Percentiles rank a stretch among this genome's conserved stretches.
Conservation (phyloP, 1,140 invertebrate species). For the Halotydeus destructor region DNA sequence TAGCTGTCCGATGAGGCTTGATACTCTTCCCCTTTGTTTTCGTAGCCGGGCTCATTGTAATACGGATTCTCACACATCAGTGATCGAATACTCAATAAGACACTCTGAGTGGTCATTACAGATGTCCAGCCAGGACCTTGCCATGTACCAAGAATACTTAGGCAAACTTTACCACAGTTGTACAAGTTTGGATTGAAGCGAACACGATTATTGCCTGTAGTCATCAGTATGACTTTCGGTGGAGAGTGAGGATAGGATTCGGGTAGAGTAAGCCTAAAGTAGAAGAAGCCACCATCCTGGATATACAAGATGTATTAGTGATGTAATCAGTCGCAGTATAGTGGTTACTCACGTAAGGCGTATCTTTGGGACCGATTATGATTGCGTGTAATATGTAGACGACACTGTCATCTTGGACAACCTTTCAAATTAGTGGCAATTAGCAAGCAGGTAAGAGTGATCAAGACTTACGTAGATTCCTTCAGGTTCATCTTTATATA, state of each 20-base stretch:
- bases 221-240: conserved; percentile 24
- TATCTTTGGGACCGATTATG: not conserved
- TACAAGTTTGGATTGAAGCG: conserved; percentile 35
- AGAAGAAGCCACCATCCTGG: too few relatives aligned
- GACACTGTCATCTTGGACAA: not conserved
- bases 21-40: too few relatives aligned
- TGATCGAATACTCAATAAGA: too few relatives aligned
- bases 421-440: too few relatives aligned
- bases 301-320: conserved; percentile 12
- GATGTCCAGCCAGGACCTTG: too few relatives aligned
- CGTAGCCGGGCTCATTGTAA: too few relatives aligned
- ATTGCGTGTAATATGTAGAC: not conserved
- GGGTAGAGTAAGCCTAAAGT: not conserved
- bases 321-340: conserved; percentile 16
- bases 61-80: too few relatives aligned
- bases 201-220: conserved; percentile 24
- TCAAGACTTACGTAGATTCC: too few relatives aligned
- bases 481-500: too few relatives aligned
- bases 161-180: conserved; percentile 33
- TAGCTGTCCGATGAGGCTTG: too few relatives aligned
- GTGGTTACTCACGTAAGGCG: conserved; percentile 6
- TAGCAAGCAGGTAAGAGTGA: too few relatives aligned
- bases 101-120: too few relatives aligned
- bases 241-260: not conserved
- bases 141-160: conserved; percentile 3